Evolutionary conservation across 2,113 vertebrate genomes (phyloP), one percentile per base, ranked within the genome.

Genomic region (Fulmarus glacialis): DNA sequence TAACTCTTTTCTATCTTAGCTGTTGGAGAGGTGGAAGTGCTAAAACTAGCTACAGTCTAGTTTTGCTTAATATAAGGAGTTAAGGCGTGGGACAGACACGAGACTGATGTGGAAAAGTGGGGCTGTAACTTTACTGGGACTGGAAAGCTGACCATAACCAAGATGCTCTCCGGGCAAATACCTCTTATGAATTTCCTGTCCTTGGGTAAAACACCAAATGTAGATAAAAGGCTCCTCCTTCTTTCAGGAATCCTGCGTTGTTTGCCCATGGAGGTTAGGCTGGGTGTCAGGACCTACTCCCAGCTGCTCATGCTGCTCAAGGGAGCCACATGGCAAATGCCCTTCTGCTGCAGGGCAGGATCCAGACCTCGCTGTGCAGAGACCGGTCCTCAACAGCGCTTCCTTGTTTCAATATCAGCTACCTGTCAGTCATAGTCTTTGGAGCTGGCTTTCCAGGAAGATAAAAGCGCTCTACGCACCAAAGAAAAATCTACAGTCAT

Each of bases 331-430:
- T 75, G 70, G 58, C 53, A 70, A 90, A 86, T 4, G 8, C 13
- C 45, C 11, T 64, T 73, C 67, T 77, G 32, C 47, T 82, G 16
- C 30, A 50, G 19, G 38, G 55, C 43, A 82, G 32, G 43, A 90
- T 68, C 43, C 71, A 68, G 48, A 60, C 29, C 26, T 62, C 3
- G 3, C 43, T 18, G 19, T 2, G 2, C 38, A 70, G 32, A 87
- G 19, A 55, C 3, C 0, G 0, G 6, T 38, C 47, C n/a, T 91
- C 8, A 4, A 60, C n/a, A 89, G 38, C 1, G 1, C 60, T 59
- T 87, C 23, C 42, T 96, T 50, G 17, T n/a, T 77, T 63, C 67
- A 45, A 19, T 59, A 63, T 59, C 32, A 81, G 38, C 55, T 86
- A 62, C 58, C n/a, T 79, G 15, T 36, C 82, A 75, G 63, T 59